A percentile compares a stretch with the other conserved stretches of the same genome.
Conservation (phyloP, 2,113 vertebrate genomes). For the Prunella himalayana region DNA sequence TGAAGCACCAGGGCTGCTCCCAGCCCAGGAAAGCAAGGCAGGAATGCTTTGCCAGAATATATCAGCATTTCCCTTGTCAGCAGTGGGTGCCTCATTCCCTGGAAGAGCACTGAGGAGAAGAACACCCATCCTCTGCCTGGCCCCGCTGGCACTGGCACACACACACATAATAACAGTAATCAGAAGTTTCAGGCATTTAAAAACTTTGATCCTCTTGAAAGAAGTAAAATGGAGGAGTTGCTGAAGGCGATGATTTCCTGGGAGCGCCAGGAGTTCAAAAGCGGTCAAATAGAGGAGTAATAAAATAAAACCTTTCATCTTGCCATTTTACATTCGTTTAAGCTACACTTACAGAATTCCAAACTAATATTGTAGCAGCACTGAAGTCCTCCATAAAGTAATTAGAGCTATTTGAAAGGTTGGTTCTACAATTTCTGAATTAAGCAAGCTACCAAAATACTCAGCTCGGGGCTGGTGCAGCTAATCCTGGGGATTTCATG, state of each 20-base stretch:
- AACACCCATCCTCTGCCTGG: neutral
- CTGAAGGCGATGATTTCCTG: constrained; percentile 49
- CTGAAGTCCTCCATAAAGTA: constrained; percentile 37
- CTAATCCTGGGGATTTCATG: neutral
- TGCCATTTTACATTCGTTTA: constrained; percentile 52
- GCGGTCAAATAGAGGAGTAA: constrained; percentile 50
- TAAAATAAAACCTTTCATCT: constrained; percentile 65
- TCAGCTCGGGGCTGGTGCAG: neutral
- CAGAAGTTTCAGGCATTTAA: constrained; percentile 53
- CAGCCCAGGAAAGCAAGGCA: neutral
- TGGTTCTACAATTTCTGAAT: constrained; percentile 48
- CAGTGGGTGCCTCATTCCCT: neutral
- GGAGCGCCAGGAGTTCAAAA: neutral
- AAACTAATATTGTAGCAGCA: neutral
- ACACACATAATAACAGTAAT: constrained; percentile 48
- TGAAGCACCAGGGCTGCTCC: neutral
- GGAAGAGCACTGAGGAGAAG: neutral
- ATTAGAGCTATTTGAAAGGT: constrained; percentile 51
- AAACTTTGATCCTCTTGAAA: constrained; percentile 65
- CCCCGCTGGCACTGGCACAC: neutral
- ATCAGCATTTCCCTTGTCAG: neutral
- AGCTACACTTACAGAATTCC: constrained; percentile 44
- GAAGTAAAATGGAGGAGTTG: constrained; percentile 25
- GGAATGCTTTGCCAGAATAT: neutral
- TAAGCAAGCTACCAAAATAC: constrained; percentile 24